Evolutionary conservation across 2,888 invertebrate genomes (phyloP).

Genomic region (Hofmannophila pseudospretella): DNA sequence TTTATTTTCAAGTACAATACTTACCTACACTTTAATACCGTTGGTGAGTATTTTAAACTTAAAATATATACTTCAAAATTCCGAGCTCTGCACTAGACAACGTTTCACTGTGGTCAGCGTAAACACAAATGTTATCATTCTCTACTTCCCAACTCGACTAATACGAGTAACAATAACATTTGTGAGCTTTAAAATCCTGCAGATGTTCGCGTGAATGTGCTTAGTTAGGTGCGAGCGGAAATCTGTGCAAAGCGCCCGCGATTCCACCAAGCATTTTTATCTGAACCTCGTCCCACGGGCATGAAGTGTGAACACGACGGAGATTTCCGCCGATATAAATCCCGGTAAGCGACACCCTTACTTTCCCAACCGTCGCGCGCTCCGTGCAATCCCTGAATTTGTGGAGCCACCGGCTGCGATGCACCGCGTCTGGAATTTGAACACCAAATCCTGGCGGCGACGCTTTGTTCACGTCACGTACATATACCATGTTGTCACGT

Average conservation of each 20-base stretch:
- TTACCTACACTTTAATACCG: no score
- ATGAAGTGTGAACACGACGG: conserved; percentile 60
- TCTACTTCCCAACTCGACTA: not conserved
- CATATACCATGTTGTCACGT: conserved; percentile 6
- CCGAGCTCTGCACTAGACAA: no score
- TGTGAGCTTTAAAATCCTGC: conserved; percentile 8
- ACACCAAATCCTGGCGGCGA: conserved; percentile 37
- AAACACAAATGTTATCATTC: no score
- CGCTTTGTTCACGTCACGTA: conserved; percentile 10
- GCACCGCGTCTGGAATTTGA: conserved; percentile 53
- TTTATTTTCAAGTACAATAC: no score
- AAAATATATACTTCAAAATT: no score
- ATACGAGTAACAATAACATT: conserved; percentile 5
- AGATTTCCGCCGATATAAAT: conserved; percentile 69
- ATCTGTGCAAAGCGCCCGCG: conserved; percentile 45
- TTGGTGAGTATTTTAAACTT: no score
- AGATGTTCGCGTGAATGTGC: conserved; percentile 8
- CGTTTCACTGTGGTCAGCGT: no score
- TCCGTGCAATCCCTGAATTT: conserved; percentile 59
- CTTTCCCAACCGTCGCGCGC: conserved; percentile 47
- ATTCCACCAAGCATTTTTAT: conserved; percentile 51
- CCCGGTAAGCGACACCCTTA: conserved; percentile 56
- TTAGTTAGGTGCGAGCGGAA: conserved; percentile 21
- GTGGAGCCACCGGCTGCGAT: conserved; percentile 49
- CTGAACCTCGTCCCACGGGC: conserved; percentile 41